Conservation (phyloP, 2,888 invertebrate genomes). For the Drosophila cognata region DNA sequence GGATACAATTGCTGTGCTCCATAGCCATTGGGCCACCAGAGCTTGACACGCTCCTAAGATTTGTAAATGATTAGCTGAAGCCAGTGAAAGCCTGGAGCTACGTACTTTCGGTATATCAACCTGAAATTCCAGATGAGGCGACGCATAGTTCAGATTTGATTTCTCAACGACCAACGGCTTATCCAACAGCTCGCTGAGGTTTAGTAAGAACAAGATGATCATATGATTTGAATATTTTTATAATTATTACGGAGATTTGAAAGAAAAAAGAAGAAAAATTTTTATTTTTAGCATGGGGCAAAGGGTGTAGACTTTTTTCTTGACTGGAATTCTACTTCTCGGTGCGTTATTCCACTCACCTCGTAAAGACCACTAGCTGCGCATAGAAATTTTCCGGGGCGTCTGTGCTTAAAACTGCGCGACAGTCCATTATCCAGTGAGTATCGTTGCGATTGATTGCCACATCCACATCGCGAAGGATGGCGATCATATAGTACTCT, state of each 20-base stretch:
- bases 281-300: background rate
- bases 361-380: conserved; percentile 74
- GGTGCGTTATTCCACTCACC: conserved; percentile 63
- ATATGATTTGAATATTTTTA: background rate
- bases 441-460: conserved; percentile 71
- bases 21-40: conserved; percentile 99
- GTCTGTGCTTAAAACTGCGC: conserved; percentile 84
- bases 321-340: background rate
- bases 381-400: conserved; percentile 72
- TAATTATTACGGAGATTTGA: background rate
- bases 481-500: conserved; percentile 88
- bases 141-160: conserved; percentile 46
- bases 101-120: conserved; percentile 69
- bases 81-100: background rate
- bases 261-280: background rate
- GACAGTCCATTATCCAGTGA: conserved; percentile 85
- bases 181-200: conserved; percentile 78
- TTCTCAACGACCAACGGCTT: conserved; percentile 57
- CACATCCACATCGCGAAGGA: conserved; percentile 88
- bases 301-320: background rate
- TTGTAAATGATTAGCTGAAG: background rate
- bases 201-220: background rate
- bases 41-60: conserved; percentile 85
- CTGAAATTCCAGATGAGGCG: conserved; percentile 71
- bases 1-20: conserved; percentile 92